Evolutionary conservation across 2,888 invertebrate species (phyloP), one percentile per base, ranked within the genome.

Genomic region (Tolmerus cingulatus): DNA sequence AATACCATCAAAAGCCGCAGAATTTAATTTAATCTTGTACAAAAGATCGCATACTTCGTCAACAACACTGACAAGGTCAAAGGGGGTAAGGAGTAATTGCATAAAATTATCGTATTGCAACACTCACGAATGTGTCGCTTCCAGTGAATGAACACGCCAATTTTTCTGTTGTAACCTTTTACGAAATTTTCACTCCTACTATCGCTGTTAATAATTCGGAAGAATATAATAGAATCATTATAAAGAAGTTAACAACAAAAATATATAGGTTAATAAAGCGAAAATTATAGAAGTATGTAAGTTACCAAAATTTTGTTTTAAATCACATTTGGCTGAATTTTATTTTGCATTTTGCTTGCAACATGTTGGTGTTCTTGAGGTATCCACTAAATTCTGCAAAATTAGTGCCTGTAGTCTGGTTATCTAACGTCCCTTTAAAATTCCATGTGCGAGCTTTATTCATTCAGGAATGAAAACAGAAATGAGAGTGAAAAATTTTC

Each of bases 391-490:
- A 27, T 66, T 23, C 66, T 19, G 12, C 27, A 66, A 66, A 66
- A 27, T 66, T 19, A 66, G 27, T 19, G 19, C 14, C 66, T 19
- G 9, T 66, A 23, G 66, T 12, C 23, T 66, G 27, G 12, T 34
- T 76, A 27, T 76, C 40, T 76, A 34, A 76, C n/a, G 19, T 76
- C 16, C 19, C 37, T 37, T 76, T 76, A 30, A n/a, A 82, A 82
- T 66, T 82, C 82, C 82, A 57, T 82, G 82, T 66, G 66, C 34
- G 23, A 82, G 82, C 82, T 82, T 82, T 82, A 82, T 82, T 82
- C 82, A 82, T 82, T 82, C 57, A 82, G 66, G 55, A 82, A 34
- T 27, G 30, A 51, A 79, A 51, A 55, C 27, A 19, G 51, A 40
- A 51, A 46, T 55, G 23, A 82, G 57, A 82, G 57, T 82, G 34